Evolutionary conservation across 2,113 vertebrate genomes (phyloP).

Genomic region (Chloroceryle aenea): DNA sequence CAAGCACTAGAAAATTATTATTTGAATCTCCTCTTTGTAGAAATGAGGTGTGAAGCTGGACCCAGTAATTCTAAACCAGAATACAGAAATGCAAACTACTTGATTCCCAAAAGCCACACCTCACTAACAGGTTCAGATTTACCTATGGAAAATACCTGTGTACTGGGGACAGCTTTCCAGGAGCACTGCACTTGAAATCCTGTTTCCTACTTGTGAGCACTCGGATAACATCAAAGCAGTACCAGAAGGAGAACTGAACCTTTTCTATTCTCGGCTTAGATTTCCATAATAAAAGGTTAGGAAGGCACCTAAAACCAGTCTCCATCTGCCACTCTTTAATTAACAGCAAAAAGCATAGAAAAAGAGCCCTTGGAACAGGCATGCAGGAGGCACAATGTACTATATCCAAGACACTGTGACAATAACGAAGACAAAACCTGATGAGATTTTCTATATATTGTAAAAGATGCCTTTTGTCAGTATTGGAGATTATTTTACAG

Average conservation of each 20-base stretch:
- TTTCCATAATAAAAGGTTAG: neutral
- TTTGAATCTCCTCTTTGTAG: neutral
- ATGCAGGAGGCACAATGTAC: neutral
- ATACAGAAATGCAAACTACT: neutral
- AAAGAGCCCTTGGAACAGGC: neutral
- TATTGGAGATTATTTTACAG: neutral
- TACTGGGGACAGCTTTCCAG: neutral
- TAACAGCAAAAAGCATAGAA: neutral
- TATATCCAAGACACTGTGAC: neutral
- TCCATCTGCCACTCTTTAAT: neutral
- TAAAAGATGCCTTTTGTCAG: neutral
- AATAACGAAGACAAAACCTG: neutral
- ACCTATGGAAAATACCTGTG: neutral
- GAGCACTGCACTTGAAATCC: neutral
- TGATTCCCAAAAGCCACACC: neutral
- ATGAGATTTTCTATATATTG: neutral
- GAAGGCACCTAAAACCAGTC: neutral
- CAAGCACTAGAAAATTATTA: neutral
- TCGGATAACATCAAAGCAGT: neutral
- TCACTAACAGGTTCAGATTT: neutral
- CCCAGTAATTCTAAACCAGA: neutral
- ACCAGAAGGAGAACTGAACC: neutral
- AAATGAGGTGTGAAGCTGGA: neutral
- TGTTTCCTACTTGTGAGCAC: neutral
- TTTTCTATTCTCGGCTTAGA: neutral